Conservation (phyloP, 2,797 vertebrate species). For the Poecilia gillii region DNA sequence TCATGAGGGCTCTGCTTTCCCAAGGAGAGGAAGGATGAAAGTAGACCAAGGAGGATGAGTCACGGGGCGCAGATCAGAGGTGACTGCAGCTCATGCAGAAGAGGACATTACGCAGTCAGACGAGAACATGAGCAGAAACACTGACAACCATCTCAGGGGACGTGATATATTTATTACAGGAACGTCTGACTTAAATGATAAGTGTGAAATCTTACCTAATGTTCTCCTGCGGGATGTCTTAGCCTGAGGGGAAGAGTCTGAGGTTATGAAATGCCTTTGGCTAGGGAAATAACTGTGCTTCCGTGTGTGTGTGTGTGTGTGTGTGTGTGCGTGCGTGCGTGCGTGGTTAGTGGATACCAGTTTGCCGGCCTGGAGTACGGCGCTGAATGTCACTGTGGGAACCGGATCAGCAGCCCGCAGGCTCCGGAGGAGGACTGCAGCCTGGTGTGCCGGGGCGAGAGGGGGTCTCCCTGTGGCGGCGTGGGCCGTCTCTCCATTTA, state of each 20-base stretch:
- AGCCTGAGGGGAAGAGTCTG: slow-evolving; percentile 41
- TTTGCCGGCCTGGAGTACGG: slow-evolving; percentile 93
- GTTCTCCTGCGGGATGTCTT: slow-evolving; percentile 42
- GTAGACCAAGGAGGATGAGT: slow-evolving; percentile 47
- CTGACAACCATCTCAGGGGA: slow-evolving; percentile 29
- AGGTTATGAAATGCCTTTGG: slow-evolving; percentile 42
- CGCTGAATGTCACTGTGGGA: slow-evolving; percentile 96
- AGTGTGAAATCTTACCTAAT: slow-evolving; percentile 55
- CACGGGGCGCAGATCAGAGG: slow-evolving; percentile 59
- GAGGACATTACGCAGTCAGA: slow-evolving; percentile 28
- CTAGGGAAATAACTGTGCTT: slow-evolving; percentile 21
- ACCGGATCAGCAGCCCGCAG: slow-evolving; percentile 78
- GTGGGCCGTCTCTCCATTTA: slow-evolving; percentile 91
- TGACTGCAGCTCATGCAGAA: slow-evolving; percentile 44
- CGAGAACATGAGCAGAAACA: slow-evolving; percentile 22
- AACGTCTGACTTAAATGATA: slow-evolving; percentile 44
- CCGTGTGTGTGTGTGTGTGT: slow-evolving; percentile 30
- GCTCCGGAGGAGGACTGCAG: slow-evolving; percentile 88
- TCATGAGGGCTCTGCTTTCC: slow-evolving; percentile 65
- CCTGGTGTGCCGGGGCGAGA: slow-evolving; percentile 90
- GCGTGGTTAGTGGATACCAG: slow-evolving; percentile 84
- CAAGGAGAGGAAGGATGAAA: slow-evolving; percentile 52
- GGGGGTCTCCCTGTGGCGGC: slow-evolving; percentile 88
- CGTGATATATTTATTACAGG: slow-evolving; percentile 5
- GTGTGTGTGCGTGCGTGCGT: slow-evolving; percentile 33